These are phyloP conservation scores for Puntigrus tetrazona DNA, from an alignment of 2,113 vertebrate genomes.

Conservation along the genomic window DNA sequence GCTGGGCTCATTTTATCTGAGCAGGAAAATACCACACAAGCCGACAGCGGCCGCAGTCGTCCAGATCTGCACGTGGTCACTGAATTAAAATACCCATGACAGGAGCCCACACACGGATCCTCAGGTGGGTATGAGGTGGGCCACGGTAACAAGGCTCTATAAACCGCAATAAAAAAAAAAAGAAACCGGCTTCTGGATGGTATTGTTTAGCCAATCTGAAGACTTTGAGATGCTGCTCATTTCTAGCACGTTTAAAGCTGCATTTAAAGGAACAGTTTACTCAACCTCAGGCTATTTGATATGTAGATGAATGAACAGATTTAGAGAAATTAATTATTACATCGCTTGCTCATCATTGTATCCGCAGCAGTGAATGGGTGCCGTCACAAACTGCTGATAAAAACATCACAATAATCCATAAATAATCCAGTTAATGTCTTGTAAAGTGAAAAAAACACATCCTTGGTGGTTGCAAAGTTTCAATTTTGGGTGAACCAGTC, in stretches of 20 bases:
- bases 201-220: neutral
- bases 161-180: neutral
- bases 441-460: neutral
- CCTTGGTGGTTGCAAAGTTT: neutral
- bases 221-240: neutral
- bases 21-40: conserved; percentile 57
- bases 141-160: neutral
- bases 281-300: neutral
- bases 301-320: neutral
- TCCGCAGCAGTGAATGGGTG: neutral
- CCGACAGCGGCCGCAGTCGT: conserved; percentile 43
- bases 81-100: conserved; percentile 39
- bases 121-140: neutral
- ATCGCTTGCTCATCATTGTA: neutral
- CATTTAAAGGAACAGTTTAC: neutral
- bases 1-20: conserved; percentile 45
- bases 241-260: neutral
- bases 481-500: neutral
- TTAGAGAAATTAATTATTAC: neutral
- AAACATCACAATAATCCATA: neutral
- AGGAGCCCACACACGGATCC: conserved; percentile 19
- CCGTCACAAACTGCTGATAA: neutral
- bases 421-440: neutral
- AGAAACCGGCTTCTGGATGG: neutral
- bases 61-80: conserved; percentile 3